Percentiles rank a stretch among this genome's conserved stretches.
Conservation (phyloP, 2,888 invertebrate species). For the Epinotia demarniana region DNA sequence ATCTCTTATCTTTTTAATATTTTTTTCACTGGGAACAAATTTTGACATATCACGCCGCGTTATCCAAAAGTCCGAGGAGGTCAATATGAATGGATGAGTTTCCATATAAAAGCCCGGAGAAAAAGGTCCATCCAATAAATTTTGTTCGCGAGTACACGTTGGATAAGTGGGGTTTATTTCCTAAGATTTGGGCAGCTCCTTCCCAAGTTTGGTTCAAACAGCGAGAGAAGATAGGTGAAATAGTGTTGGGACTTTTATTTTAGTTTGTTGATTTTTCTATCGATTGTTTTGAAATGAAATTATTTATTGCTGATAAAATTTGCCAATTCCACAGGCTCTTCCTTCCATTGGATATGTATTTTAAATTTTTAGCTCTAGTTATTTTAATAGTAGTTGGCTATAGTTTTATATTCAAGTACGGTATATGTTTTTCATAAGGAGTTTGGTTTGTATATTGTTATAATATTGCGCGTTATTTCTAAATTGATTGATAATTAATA, state of each 20-base stretch:
- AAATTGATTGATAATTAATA: too few relatives aligned
- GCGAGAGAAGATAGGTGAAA: constrained; percentile 50
- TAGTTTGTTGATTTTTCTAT: constrained; percentile 39
- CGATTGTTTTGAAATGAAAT: constrained; percentile 6
- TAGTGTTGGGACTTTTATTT: constrained; percentile 45
- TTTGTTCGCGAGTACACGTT: constrained; percentile 70
- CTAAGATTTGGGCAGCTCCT: constrained; percentile 69
- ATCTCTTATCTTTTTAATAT: constrained; percentile 5
- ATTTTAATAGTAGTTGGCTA: too few relatives aligned
- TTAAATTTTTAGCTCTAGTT: too few relatives aligned
- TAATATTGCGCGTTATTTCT: too few relatives aligned
- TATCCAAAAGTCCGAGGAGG: constrained; percentile 48
- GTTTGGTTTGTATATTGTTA: too few relatives aligned
- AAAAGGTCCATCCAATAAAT: constrained; percentile 76
- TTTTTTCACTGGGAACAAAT: constrained; percentile 35
- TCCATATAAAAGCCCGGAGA: constrained; percentile 65
- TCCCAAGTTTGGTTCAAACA: constrained; percentile 61
- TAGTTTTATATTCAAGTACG: too few relatives aligned
- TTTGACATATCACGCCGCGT: constrained; percentile 39
- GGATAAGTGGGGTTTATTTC: constrained; percentile 77
- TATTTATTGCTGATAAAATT: too few relatives aligned
- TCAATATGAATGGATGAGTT: constrained; percentile 71
- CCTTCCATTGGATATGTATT: too few relatives aligned
- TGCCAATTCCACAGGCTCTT: too few relatives aligned
- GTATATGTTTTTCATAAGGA: too few relatives aligned